Evolutionary conservation across 2,113 vertebrate species (phyloP).

Genomic region (Periophthalmodon schlosseri): DNA sequence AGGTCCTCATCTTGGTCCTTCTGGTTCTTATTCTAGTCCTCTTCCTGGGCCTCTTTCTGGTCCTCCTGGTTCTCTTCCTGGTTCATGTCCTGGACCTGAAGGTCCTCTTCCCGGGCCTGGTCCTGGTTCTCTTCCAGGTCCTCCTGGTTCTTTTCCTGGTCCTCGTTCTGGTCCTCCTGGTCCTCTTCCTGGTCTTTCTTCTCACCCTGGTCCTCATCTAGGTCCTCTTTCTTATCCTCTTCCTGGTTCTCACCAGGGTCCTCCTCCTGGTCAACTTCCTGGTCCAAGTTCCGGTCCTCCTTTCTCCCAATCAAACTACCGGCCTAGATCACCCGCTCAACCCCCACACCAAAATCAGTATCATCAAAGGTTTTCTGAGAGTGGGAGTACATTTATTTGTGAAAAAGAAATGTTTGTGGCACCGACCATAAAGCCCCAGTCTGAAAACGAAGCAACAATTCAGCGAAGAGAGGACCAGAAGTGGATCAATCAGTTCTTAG

Average conservation of each 20-base stretch:
- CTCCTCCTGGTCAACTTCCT: background rate
- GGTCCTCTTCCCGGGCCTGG: background rate
- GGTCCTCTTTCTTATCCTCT: background rate
- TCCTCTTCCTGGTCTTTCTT: background rate
- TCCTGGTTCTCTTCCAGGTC: background rate
- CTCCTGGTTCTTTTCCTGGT: background rate
- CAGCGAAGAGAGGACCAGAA: slow-evolving; percentile 59
- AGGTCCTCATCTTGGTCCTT: background rate
- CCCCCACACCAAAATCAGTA: background rate
- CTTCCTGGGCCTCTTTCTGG: background rate
- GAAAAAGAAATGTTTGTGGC: background rate
- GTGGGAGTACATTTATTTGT: background rate
- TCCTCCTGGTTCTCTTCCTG: background rate
- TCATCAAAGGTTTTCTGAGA: background rate
- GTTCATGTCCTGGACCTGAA: background rate
- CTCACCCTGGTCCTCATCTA: background rate
- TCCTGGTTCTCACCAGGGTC: no score
- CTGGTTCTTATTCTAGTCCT: background rate
- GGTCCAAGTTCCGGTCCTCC: background rate
- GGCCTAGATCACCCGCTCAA: background rate
- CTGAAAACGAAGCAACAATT: slow-evolving; percentile 25
- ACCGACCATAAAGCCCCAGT: background rate
- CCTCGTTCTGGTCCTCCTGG: background rate
- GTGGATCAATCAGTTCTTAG: slow-evolving; percentile 65
- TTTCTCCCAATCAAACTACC: background rate